phyloP scores from a whole-genome alignment of 2,888 invertebrate genomes.

The Cyclophora albipunctata region DNA sequence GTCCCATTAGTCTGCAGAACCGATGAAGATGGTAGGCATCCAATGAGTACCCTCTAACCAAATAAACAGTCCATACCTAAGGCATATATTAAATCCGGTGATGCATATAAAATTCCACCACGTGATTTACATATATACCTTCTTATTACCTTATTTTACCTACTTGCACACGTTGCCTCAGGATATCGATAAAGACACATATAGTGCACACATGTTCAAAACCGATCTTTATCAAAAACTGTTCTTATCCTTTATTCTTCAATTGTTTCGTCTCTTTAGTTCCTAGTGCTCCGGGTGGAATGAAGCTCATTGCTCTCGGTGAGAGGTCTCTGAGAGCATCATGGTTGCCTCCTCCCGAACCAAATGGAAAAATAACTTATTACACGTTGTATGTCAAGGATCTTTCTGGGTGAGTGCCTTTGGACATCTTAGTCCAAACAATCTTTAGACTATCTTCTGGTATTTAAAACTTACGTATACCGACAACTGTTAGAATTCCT shows the following conservation, averaged over 20 bases:
- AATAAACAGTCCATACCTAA: background rate
- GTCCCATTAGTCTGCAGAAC: constrained; percentile 85
- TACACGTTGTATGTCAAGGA: constrained; percentile 87
- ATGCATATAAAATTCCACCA: too few species aligned
- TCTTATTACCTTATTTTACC: too few species aligned
- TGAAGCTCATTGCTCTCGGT: constrained; percentile 88
- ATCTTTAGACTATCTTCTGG: too few species aligned
- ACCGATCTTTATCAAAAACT: too few species aligned
- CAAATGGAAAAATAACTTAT: constrained; percentile 87
- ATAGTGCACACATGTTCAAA: too few species aligned
- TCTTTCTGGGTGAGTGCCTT: constrained; percentile 73
- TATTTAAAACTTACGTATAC: background rate
- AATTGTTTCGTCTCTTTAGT: constrained; percentile 61
- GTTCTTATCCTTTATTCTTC: background rate
- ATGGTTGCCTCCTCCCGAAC: constrained; percentile 87
- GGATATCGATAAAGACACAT: too few species aligned
- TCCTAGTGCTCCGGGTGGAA: constrained; percentile 88
- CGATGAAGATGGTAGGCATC: constrained; percentile 83
- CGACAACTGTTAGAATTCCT: background rate
- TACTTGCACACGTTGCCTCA: too few species aligned
- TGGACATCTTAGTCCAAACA: too few species aligned
- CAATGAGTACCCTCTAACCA: background rate
- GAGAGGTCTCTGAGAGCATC: constrained; percentile 87
- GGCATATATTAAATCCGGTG: too few species aligned
- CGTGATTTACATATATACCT: too few species aligned